These are phyloP conservation scores for Apogon hyalosoma DNA, from an alignment of 2,797 vertebrate genomes.

Conservation along the genomic window DNA sequence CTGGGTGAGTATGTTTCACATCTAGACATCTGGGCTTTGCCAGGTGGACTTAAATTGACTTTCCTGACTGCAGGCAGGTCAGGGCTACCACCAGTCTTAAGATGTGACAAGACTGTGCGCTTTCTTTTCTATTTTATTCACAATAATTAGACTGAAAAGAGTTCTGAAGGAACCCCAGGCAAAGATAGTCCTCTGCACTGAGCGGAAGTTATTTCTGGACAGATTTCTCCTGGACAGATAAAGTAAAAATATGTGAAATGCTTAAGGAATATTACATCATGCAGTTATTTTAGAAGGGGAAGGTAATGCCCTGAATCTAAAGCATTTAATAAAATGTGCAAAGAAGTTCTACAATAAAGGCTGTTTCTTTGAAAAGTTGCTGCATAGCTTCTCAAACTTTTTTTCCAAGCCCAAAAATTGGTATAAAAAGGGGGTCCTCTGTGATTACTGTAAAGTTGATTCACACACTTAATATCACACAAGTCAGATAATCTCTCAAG, in stretches of 20 bases:
- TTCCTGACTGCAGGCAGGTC: constrained; percentile 22
- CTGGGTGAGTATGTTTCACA: constrained; percentile 3
- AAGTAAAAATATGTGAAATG: too few species aligned
- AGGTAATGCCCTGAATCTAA: too few species aligned
- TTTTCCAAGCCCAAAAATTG: not conserved
- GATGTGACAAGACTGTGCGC: not conserved
- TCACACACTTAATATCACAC: constrained; percentile 1
- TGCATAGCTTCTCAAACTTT: not conserved
- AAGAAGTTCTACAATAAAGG: too few species aligned
- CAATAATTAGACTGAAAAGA: not conserved
- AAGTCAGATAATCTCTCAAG: not conserved
- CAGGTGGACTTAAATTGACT: constrained; percentile 22
- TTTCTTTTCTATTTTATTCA: not conserved
- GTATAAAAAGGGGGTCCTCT: not conserved
- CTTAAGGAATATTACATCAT: too few species aligned
- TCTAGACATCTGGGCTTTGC: constrained; percentile 7
- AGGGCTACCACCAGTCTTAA: not conserved
- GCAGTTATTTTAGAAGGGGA: too few species aligned
- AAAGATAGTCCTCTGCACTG: not conserved
- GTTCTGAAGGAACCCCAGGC: not conserved
- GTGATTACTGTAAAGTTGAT: constrained; percentile 10
- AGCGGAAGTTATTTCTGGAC: not conserved
- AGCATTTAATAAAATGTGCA: too few species aligned
- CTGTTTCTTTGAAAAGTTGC: too few species aligned
- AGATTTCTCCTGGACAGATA: too few species aligned